phyloP scores from a whole-genome alignment of 2,113 vertebrate species.

The Lampris incognitus region DNA sequence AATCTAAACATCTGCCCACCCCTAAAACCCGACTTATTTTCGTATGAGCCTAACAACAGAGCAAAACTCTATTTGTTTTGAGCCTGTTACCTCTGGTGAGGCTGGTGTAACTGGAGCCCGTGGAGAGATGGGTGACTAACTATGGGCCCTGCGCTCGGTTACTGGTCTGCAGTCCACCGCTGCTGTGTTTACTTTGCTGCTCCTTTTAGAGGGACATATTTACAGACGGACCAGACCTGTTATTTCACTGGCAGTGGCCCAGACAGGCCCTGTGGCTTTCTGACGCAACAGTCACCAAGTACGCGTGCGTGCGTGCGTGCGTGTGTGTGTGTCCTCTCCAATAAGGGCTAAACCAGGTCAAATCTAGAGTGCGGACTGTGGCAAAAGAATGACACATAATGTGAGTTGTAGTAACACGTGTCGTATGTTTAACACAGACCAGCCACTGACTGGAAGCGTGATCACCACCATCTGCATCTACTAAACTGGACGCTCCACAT shows the following conservation, averaged over 20 bases:
- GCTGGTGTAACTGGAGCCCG: slow-evolving; percentile 68
- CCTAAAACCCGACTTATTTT: slow-evolving; percentile 58
- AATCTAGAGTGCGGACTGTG: slow-evolving; percentile 37
- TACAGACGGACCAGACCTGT: slow-evolving; percentile 78
- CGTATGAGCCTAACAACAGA: slow-evolving; percentile 57
- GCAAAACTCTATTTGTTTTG: slow-evolving; percentile 49
- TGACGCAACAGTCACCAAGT: slow-evolving; percentile 68
- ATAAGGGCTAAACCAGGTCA: slow-evolving; percentile 65
- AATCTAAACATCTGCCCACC: slow-evolving; percentile 65
- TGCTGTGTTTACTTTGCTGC: slow-evolving; percentile 75
- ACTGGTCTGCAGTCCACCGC: slow-evolving; percentile 69
- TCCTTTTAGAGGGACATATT: slow-evolving; percentile 80
- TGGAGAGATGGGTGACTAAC: slow-evolving; percentile 71
- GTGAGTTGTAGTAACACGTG: slow-evolving; percentile 34
- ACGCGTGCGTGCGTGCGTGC: slow-evolving; percentile 4
- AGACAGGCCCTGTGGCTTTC: slow-evolving; percentile 64
- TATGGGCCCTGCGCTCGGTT: slow-evolving; percentile 69
- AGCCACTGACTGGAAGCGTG: neutral
- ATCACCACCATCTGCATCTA: neutral
- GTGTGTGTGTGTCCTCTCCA: slow-evolving; percentile 17
- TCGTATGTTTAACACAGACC: slow-evolving; percentile 30
- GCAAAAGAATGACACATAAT: slow-evolving; percentile 41
- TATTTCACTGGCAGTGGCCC: slow-evolving; percentile 73
- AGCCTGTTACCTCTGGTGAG: slow-evolving; percentile 46
- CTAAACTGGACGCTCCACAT: slow-evolving; percentile 3